These are phyloP conservation scores for Elegia similella DNA, from an alignment of 2,888 invertebrate species.

Conservation along the genomic window DNA sequence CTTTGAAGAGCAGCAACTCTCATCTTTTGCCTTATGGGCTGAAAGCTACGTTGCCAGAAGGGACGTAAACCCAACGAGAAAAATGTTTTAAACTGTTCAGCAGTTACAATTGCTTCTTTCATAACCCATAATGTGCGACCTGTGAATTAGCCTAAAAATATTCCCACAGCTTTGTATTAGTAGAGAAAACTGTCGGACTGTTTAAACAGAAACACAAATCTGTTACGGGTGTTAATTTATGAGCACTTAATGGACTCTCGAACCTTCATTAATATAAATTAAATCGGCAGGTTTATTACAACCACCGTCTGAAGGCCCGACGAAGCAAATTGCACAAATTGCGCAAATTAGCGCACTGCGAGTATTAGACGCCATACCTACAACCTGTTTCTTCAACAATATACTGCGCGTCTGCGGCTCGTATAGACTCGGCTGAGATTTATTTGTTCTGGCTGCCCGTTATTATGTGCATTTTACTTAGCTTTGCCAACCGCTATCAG, in stretches of 20 bases:
- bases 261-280: slow-evolving; percentile 3
- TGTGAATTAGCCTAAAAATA: too few relatives aligned
- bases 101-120: too few relatives aligned
- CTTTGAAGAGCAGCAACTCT: too few relatives aligned
- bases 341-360: slow-evolving; percentile 1
- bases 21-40: too few relatives aligned
- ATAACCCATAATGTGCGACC: too few relatives aligned
- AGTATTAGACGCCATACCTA: background rate
- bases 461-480: slow-evolving; percentile 5
- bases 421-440: slow-evolving; percentile 4
- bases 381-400: slow-evolving; percentile 8
- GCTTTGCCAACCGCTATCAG: background rate
- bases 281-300: background rate
- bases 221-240: too few relatives aligned
- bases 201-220: too few relatives aligned
- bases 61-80: too few relatives aligned
- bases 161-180: too few relatives aligned
- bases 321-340: background rate
- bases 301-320: background rate
- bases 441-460: slow-evolving; percentile 6
- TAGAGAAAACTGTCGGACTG: too few relatives aligned
- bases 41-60: too few relatives aligned
- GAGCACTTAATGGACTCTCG: background rate
- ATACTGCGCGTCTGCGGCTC: background rate
- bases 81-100: too few relatives aligned